These are phyloP conservation scores for Oxyruncus cristatus DNA, from an alignment of 2,113 vertebrate species.

Conservation along the genomic window DNA sequence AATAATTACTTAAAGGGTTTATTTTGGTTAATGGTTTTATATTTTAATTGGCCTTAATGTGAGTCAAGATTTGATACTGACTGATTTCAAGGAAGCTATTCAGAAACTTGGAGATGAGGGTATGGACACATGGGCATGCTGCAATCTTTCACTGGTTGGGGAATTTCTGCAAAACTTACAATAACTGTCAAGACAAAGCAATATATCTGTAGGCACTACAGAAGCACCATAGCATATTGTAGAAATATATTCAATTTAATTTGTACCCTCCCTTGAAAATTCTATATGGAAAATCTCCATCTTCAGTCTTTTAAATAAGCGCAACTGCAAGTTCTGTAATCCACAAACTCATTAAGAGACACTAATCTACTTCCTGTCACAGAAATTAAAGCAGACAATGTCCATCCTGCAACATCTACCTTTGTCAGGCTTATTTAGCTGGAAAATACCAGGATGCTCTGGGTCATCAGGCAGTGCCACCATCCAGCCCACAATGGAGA, in stretches of 20 bases:
- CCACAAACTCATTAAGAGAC: background rate
- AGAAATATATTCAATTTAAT: background rate
- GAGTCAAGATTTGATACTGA: background rate
- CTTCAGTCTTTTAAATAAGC: background rate
- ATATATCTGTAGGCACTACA: background rate
- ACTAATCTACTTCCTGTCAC: background rate
- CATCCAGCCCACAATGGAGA: conserved; percentile 92
- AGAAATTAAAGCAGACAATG: background rate
- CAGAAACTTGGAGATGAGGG: background rate
- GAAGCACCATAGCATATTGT: background rate
- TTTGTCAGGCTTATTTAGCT: conserved; percentile 95
- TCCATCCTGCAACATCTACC: conserved; percentile 67
- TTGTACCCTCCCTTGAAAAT: background rate
- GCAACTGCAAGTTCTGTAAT: background rate
- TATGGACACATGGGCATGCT: background rate
- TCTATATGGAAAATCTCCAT: background rate
- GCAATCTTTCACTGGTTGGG: background rate
- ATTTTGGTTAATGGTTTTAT: background rate
- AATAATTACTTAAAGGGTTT: background rate
- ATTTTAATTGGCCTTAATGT: background rate
- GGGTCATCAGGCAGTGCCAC: conserved; percentile 91
- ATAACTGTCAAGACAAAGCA: background rate
- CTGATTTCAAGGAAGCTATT: background rate
- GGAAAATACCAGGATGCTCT: conserved; percentile 92
- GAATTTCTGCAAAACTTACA: background rate